These are phyloP conservation scores for Cosmia trapezina DNA, from an alignment of 2,888 invertebrate species.

Conservation along the genomic window DNA sequence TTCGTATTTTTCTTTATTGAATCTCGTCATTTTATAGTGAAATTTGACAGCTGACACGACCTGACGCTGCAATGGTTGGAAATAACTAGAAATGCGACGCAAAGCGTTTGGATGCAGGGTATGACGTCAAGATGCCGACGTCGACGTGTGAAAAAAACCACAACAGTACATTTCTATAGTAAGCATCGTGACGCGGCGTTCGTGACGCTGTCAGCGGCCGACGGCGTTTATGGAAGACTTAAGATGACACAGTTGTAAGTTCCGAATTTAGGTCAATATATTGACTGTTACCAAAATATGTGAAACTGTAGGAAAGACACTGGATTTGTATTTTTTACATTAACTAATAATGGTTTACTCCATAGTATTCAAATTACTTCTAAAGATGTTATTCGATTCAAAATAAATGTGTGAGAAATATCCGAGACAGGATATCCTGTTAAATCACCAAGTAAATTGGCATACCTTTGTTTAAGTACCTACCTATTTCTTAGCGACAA, in stretches of 20 bases:
- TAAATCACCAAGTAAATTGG: not conserved
- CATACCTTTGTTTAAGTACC: slow-evolving; percentile 9
- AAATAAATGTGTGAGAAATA: not conserved
- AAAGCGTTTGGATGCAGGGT: no score
- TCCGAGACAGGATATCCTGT: not conserved
- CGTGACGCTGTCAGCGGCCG: no score
- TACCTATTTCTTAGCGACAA: slow-evolving; percentile 21
- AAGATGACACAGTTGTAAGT: not conserved
- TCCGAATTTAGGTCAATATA: not conserved
- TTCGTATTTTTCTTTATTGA: no score
- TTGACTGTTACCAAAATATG: not conserved
- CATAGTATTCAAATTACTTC: not conserved
- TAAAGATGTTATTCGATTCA: not conserved
- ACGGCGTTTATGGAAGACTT: not conserved
- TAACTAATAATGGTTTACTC: not conserved
- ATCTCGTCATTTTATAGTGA: no score
- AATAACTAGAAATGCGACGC: no score
- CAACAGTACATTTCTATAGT: no score
- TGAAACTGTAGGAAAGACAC: not conserved
- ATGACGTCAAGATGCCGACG: no score
- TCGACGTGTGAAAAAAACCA: no score
- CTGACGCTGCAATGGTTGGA: no score
- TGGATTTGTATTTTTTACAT: not conserved
- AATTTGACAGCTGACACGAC: no score
- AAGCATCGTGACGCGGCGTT: no score